Percentiles rank a stretch among this genome's conserved stretches.
These are phyloP conservation scores for Julus scandinavius DNA, from an alignment of 2,888 invertebrate species.

Conservation along the genomic window DNA sequence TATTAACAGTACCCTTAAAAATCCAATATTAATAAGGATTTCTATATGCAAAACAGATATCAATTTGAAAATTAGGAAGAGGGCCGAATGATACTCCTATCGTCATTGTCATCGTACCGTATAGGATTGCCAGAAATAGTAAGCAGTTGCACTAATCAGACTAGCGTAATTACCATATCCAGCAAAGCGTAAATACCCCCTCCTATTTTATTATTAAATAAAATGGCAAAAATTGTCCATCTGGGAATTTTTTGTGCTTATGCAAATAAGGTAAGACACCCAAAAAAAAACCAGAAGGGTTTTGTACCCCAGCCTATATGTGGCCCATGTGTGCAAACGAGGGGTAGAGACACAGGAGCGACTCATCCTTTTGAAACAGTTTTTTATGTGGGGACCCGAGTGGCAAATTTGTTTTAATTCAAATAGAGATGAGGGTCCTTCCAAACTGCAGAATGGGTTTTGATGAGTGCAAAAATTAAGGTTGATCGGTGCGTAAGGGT, in stretches of 20 bases:
- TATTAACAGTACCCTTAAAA: neutral
- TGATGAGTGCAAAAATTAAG: slow-evolving; percentile 34
- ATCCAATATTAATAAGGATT: slow-evolving; percentile 37
- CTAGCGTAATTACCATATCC: slow-evolving; percentile 3
- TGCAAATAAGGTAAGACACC: slow-evolving; percentile 20
- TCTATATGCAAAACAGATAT: slow-evolving; percentile 21
- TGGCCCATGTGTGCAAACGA: neutral
- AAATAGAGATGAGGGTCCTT: slow-evolving; percentile 43
- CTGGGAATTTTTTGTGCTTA: neutral
- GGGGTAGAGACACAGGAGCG: slow-evolving; percentile 25
- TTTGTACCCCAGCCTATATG: neutral
- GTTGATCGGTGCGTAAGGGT: slow-evolving; percentile 7
- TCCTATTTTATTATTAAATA: slow-evolving; percentile 42
- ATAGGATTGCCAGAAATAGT: slow-evolving; percentile 24
- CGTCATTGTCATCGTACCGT: neutral
- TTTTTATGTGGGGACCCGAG: slow-evolving; percentile 44
- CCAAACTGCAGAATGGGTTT: neutral
- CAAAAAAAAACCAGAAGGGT: neutral
- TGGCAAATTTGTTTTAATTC: slow-evolving; percentile 46
- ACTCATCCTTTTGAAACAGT: slow-evolving; percentile 51
- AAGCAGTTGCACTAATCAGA: slow-evolving; percentile 34
- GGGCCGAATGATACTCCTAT: slow-evolving; percentile 7
- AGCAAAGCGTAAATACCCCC: slow-evolving; percentile 23
- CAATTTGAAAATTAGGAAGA: slow-evolving; percentile 20
- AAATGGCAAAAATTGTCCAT: slow-evolving; percentile 25